These are phyloP conservation scores for Psephotus haematonotus DNA, from an alignment of 2,113 vertebrate species.

Conservation along the genomic window DNA sequence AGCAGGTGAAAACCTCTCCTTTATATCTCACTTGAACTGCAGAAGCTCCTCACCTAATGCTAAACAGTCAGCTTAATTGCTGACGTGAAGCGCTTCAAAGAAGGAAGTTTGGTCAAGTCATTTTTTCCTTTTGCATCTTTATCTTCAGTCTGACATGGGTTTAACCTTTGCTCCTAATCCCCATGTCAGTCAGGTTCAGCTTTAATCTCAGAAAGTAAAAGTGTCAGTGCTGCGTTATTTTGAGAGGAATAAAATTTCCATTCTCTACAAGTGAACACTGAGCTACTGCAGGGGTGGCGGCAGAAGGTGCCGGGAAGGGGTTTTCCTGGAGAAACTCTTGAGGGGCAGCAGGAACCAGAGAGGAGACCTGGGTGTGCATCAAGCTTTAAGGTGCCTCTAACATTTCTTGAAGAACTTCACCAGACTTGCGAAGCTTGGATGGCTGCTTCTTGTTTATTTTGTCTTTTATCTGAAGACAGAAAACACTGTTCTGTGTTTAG, in stretches of 20 bases:
- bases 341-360: neutral
- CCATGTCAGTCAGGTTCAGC: neutral
- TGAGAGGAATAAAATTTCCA: neutral
- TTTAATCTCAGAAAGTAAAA: conserved; percentile 25
- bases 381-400: neutral
- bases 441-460: neutral
- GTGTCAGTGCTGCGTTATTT: neutral
- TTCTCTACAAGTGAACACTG: neutral
- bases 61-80: conserved; percentile 20
- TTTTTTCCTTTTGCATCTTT: conserved; percentile 57
- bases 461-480: neutral
- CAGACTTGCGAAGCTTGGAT: neutral
- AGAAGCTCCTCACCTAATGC: conserved; percentile 1
- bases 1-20: conserved; percentile 35
- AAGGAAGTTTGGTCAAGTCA: conserved; percentile 30
- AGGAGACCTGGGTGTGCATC: neutral
- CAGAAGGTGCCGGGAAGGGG: neutral
- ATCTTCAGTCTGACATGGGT: conserved; percentile 41
- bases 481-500: neutral
- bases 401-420: neutral
- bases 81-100: neutral
- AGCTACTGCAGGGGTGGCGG: neutral
- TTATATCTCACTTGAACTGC: conserved; percentile 14
- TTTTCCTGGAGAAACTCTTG: neutral
- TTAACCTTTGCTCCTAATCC: conserved; percentile 58